Conservation (phyloP, 2,113 vertebrate species). For the Lasiurus cinereus region DNA sequence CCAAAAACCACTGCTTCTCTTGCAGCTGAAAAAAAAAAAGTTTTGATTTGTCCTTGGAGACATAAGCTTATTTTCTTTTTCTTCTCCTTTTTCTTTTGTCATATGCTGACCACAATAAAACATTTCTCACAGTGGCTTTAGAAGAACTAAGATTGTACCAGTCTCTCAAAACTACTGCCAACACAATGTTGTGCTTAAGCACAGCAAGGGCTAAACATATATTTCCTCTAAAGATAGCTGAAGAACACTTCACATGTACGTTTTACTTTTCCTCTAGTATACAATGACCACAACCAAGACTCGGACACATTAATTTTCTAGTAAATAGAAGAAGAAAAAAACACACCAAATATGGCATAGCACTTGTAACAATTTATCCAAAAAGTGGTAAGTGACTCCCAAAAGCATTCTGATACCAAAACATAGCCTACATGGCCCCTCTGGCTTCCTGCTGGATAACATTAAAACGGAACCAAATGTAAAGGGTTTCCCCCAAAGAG, state of each 20-base stretch:
- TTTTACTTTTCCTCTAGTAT: constrained; percentile 55
- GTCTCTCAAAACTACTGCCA: constrained; percentile 69
- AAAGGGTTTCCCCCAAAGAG: constrained; percentile 67
- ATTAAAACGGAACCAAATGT: constrained; percentile 53
- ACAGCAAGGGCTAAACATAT: constrained; percentile 59
- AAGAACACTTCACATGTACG: constrained; percentile 68
- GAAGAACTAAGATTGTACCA: constrained; percentile 61
- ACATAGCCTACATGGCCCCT: constrained; percentile 73
- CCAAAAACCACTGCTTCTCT: constrained; percentile 47
- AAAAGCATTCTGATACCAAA: constrained; percentile 78
- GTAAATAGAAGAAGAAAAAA: constrained; percentile 72
- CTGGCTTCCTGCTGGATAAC: constrained; percentile 67
- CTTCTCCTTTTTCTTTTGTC: constrained; percentile 37
- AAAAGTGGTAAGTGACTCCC: constrained; percentile 81
- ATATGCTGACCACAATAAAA: constrained; percentile 67
- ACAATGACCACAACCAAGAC: constrained; percentile 71
- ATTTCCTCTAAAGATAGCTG: constrained; percentile 78
- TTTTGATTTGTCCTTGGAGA: constrained; percentile 57
- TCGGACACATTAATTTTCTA: constrained; percentile 67
- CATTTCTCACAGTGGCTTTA: constrained; percentile 66
- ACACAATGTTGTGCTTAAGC: constrained; percentile 55
- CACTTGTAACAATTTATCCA: constrained; percentile 82
- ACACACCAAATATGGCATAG: constrained; percentile 69
- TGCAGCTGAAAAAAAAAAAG: constrained; percentile 63
- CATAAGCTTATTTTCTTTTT: constrained; percentile 64